Base-by-base conservation (phyloP, 1,140 invertebrate genomes). In the Panagrolaimus sp. region DNA sequence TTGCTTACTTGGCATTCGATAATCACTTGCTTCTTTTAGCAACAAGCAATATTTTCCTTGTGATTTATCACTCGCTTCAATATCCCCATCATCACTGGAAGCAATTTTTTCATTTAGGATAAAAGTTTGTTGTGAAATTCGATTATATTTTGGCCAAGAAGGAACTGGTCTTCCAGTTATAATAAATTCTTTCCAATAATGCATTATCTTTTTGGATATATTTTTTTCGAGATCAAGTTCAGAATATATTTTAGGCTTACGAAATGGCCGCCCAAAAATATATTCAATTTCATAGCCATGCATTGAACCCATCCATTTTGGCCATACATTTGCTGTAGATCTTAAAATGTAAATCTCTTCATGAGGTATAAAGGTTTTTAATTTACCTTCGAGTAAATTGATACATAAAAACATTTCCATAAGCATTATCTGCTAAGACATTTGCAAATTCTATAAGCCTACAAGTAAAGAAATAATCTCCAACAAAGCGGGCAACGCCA, bases 381-480 rank as follows among this genome's bases (percentile, higher is more conserved):
- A 9, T 57, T 66, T 53, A 92, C 71, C 92, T 88, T 80, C 96
- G 92, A 69, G 89, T 91, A 84, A 91, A 97, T 80, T 92, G 92
- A 84, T 97, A 98, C 87, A 92, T 93, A 85, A 92, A 97, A 23
- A 95, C 91, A 77, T 90, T 90, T 11, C 75, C 81, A 83, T 92
- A 91, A 4, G 91, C 90, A 20, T 89, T 89, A 73, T 91, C 89
- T 1, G 93, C 90, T 80, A 96, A 95, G 23, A 89, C 86, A 75
- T 90, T 88, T 1, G 92, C 91, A 71, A 89, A 85, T 79, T 96
- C 91, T 83, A 95, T 93, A 42, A 95, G 91, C 78, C 91, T 90
- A 85, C 95, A 98, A 0, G 92, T 92, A 83, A 97, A 97, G 76
- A 95, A 91, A 81, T 91, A 93, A 84, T 98, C 95, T 2, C 93